A percentile compares a stretch with the other conserved stretches of the same genome.
These are phyloP conservation scores for Hylaeus volcanicus DNA, from an alignment of 1,140 invertebrate species.

Conservation along the genomic window DNA sequence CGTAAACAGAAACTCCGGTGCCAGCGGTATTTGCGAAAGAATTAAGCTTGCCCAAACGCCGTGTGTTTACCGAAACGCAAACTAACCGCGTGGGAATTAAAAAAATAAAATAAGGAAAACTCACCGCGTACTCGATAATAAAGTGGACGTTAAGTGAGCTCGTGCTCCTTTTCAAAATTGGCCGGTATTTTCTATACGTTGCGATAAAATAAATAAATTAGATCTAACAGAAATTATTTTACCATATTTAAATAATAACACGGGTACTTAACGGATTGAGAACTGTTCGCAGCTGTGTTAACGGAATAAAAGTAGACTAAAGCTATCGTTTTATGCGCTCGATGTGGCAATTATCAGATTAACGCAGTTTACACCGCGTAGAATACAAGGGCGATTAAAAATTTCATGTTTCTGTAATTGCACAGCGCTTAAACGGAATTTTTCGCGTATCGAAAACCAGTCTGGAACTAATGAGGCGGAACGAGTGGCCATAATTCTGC, in stretches of 20 bases:
- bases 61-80: background rate
- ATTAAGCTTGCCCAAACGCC: conserved; percentile 12
- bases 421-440: background rate
- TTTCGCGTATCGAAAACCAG: conserved; percentile 17
- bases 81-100: background rate
- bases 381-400: background rate
- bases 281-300: background rate
- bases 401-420: background rate
- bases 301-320: too few relatives aligned
- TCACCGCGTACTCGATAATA: background rate
- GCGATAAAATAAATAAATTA: too few relatives aligned
- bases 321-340: too few relatives aligned
- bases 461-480: conserved; percentile 5
- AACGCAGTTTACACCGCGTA: background rate
- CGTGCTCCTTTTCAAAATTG: too few relatives aligned
- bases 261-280: too few relatives aligned
- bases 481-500: background rate
- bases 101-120: conserved; percentile 9
- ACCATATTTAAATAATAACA: background rate
- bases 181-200: too few relatives aligned
- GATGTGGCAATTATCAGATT: background rate
- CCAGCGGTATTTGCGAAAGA: conserved; percentile 23
- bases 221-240: too few relatives aligned
- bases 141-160: background rate
- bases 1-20: conserved; percentile 21